A percentile compares a stretch with the other conserved stretches of the same genome.
phyloP scores from a whole-genome alignment of 92 coral and sea anemone species.

The Porites rus region DNA sequence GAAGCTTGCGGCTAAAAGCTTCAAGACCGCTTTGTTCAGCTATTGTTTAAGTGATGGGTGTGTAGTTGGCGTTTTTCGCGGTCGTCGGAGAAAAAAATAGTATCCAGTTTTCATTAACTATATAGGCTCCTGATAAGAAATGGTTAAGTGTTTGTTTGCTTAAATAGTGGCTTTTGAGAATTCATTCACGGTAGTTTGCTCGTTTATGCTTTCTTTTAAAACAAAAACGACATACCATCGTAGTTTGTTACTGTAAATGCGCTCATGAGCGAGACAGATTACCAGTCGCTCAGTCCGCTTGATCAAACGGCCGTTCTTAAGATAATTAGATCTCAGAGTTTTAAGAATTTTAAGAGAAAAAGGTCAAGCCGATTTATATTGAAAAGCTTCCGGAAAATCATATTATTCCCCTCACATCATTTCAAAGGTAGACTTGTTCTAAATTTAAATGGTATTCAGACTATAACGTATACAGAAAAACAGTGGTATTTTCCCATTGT shows the following conservation, averaged over 20 bases:
- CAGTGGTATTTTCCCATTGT: neutral
- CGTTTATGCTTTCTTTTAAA: neutral
- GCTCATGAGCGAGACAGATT: neutral
- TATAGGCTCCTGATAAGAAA: conserved; percentile 28
- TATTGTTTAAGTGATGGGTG: conserved; percentile 6
- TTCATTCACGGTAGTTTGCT: conserved; percentile 17
- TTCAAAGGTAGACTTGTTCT: conserved; percentile 31
- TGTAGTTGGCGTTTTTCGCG: conserved; percentile 4
- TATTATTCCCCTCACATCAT: conserved; percentile 23
- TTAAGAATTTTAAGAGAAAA: neutral
- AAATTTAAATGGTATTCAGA: conserved; percentile 32
- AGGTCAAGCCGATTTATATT: conserved; percentile 18
- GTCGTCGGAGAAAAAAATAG: neutral
- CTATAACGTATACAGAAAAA: conserved; percentile 17
- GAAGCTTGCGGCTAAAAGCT: conserved; percentile 1
- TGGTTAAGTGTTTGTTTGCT: conserved; percentile 53
- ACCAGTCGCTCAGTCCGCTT: neutral
- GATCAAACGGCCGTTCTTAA: neutral
- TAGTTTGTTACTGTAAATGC: neutral
- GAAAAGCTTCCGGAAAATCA: conserved; percentile 21
- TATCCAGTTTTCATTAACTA: conserved; percentile 20
- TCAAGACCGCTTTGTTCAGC: neutral
- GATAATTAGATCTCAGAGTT: neutral
- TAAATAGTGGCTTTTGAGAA: conserved; percentile 39
- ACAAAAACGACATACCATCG: neutral